Percentiles rank a stretch among this genome's conserved stretches.
Conservation (phyloP, 2,113 vertebrate genomes). For the Halichoerus grypus region DNA sequence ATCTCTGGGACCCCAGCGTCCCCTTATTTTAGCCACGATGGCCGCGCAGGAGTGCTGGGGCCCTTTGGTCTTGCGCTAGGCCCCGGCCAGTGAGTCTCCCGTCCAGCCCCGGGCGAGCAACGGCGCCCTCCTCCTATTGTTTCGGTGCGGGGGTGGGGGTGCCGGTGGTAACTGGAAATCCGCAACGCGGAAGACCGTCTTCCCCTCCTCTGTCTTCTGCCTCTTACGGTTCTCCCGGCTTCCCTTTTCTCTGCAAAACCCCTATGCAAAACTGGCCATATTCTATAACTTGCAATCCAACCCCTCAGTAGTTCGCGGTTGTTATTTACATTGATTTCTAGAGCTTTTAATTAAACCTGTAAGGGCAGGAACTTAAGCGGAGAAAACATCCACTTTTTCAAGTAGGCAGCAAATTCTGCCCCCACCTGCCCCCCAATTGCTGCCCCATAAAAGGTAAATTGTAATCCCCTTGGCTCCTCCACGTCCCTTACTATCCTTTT, state of each 20-base stretch:
- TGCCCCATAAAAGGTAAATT: neutral
- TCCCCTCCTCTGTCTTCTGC: neutral
- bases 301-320: neutral
- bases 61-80: neutral
- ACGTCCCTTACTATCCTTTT: neutral
- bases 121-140: neutral
- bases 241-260: neutral
- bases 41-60: fast-evolving
- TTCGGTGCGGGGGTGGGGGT: neutral
- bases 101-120: fast-evolving
- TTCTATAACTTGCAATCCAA: neutral
- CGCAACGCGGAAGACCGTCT: fast-evolving
- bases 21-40: neutral
- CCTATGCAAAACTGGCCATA: neutral
- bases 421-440: neutral
- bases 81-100: fast-evolving
- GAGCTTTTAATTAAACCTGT: neutral
- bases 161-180: neutral
- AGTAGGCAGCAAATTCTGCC: neutral
- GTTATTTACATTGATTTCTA: neutral
- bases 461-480: neutral
- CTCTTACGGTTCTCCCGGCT: neutral
- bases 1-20: too few species aligned
- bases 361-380: neutral
- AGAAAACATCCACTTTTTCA: neutral